Conservation (phyloP, 2,113 vertebrate species). For the Natator depressus region DNA sequence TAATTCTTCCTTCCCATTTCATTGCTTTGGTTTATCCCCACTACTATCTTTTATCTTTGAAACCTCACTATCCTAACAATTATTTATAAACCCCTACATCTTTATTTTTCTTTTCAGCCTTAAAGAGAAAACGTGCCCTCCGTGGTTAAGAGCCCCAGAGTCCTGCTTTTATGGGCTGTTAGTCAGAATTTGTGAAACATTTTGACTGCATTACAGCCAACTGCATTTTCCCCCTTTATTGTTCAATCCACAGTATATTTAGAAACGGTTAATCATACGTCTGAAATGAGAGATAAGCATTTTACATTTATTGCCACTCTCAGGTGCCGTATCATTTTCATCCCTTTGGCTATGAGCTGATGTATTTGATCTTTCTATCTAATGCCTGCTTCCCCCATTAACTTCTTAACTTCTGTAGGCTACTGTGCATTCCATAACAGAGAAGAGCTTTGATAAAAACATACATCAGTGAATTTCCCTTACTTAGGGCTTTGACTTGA, state of each 20-base stretch:
- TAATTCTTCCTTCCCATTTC: not conserved
- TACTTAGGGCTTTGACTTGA: slow-evolving; percentile 53
- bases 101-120: not conserved
- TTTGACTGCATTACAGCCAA: slow-evolving; percentile 6
- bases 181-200: slow-evolving; percentile 22
- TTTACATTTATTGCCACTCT: slow-evolving; percentile 64
- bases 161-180: slow-evolving; percentile 15
- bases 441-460: slow-evolving; percentile 50
- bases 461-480: slow-evolving; percentile 47
- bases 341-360: slow-evolving; percentile 62
- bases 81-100: not conserved
- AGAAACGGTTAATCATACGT: slow-evolving; percentile 57
- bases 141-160: not conserved
- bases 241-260: slow-evolving; percentile 21
- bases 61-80: not conserved
- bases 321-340: slow-evolving; percentile 60
- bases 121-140: not conserved
- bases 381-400: slow-evolving; percentile 64
- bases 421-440: slow-evolving; percentile 30
- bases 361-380: slow-evolving; percentile 72
- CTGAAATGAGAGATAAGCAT: slow-evolving; percentile 58
- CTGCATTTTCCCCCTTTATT: not conserved
- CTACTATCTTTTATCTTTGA: not conserved
- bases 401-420: slow-evolving; percentile 50
- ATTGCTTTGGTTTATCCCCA: not conserved